phyloP scores from a whole-genome alignment of 2,113 vertebrate genomes.

The Hydrochoerus hydrochaeris region DNA sequence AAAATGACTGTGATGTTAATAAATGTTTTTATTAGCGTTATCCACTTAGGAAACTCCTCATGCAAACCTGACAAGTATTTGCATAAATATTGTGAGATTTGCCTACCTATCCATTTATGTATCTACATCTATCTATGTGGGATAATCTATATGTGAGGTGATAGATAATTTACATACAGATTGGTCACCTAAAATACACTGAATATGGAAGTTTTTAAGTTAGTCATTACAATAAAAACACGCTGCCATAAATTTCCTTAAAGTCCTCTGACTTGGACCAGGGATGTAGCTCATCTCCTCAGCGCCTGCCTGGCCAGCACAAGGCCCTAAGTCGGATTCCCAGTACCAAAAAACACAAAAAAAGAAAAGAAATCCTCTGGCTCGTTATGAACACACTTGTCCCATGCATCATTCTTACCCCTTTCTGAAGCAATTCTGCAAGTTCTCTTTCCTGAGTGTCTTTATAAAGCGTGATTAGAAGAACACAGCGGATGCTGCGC shows the following conservation, averaged over 20 bases:
- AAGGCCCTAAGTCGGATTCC: too few species aligned
- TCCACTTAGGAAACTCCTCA: neutral
- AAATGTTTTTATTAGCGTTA: neutral
- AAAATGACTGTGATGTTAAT: neutral
- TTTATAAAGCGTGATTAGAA: neutral
- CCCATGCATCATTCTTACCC: neutral
- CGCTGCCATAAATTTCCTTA: neutral
- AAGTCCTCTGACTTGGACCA: neutral
- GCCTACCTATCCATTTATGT: neutral
- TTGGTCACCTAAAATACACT: neutral
- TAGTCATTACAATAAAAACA: neutral
- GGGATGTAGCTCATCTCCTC: too few species aligned
- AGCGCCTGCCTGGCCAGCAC: too few species aligned
- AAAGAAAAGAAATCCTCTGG: too few species aligned
- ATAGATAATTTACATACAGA: neutral
- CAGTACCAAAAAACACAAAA: too few species aligned
- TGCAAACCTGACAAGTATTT: neutral
- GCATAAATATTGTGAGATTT: neutral
- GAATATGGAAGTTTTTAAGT: neutral
- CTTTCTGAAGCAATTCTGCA: neutral
- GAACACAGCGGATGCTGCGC: neutral
- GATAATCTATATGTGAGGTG: neutral
- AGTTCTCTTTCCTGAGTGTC: neutral
- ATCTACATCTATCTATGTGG: neutral
- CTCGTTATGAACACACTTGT: neutral